Evolutionary conservation across 2,797 vertebrate genomes (phyloP), one percentile per base, ranked within the genome.

Genomic region (Muscicapa comitata): DNA sequence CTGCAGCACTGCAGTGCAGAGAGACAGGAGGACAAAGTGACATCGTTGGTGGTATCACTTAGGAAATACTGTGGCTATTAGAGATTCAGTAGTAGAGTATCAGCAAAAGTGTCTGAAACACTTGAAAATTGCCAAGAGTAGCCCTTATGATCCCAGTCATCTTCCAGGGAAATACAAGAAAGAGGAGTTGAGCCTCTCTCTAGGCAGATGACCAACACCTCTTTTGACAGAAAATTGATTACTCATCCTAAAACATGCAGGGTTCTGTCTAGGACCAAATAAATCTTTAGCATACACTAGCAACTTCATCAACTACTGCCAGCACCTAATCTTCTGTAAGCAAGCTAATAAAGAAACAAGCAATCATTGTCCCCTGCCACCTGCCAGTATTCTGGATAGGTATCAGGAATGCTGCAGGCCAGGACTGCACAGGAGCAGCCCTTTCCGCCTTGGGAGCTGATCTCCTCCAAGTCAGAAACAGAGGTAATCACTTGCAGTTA

Each of bases 171-270:
- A 83, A 53, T 17, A 75, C 0, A 6, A 62, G 38, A 90, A 90
- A 47, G 16, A 71, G 75, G 25, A 90, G 42, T 24, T 63, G 47
- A 93, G 31, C 31, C 23, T 90, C 65, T 37, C 58, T 68, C 38
- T 61, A 65, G 31, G 68, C 68, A 81, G 75, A 72, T 93, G 75
- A 93, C 79, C 91, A 95, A 66, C 54, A 75, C 24, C 28, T 61
- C 50, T 57, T 89, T 93, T 86, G 75, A 88, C 57, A 84, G 68
- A 89, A 96, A 94, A 96, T 75, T 91, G 87, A 95, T 95, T 63
- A 21, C 29, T 71, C 50, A 65, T 78, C 58, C 82, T 75, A 93
- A 94, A 94, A 91, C 90, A 91, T 86, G 47, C 58, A 83, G 50
- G 53, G 94, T 42, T 72, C 85, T 91, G 24, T 87, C 84, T 89